Base-by-base conservation (phyloP, 1,140 invertebrate species). In the Ceratina australensis region DNA sequence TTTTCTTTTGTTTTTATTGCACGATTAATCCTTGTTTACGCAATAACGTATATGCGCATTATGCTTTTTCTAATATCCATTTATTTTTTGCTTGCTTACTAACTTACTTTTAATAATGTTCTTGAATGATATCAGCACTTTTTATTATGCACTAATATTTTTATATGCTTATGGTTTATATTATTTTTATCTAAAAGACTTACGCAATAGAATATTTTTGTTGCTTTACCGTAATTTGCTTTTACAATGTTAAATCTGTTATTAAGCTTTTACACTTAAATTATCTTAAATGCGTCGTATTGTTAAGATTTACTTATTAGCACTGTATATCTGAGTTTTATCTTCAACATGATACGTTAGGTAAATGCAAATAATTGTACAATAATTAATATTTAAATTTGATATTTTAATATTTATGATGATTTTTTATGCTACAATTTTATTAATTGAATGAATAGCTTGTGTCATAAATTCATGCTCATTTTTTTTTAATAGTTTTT, bases 401-500 rank as follows among this genome's bases (percentile, higher is more conserved):
- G n/a, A 71, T 24, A 49, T 28, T 16, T n/a, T 28, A 47, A 56
- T 33, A 54, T 61, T 47, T 47, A 26, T 26, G 16, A 59, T 61
- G 61, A 72, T 61, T 7, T 15, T 3, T 2, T 59, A 49, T n/a
- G 3, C 49, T 13, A 0, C 28, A n/a, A 0, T 57, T 16, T 8
- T 10, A 56, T 24, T 12, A 47, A 22, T 71, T 16, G 3, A 47
- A 13, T 24, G 18, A 52, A 50, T 52, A 15, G 18, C 13, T 61
- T 22, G 24, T 26, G 33, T 20, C 0, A 57, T 47, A 56, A 22
- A 67, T 28, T n/a, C 22, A 47, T 60, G 10, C 24, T 3, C 8
- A 67, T 52, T 24, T 12, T n/a, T n/a, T 77, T 71, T 63, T 22
- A 47, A 47, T 54, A 33, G 15, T 72, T 64, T 49, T 16, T 22